Evolutionary conservation across 2,113 vertebrate species (phyloP).

Genomic region (Budorcas taxicolor): DNA sequence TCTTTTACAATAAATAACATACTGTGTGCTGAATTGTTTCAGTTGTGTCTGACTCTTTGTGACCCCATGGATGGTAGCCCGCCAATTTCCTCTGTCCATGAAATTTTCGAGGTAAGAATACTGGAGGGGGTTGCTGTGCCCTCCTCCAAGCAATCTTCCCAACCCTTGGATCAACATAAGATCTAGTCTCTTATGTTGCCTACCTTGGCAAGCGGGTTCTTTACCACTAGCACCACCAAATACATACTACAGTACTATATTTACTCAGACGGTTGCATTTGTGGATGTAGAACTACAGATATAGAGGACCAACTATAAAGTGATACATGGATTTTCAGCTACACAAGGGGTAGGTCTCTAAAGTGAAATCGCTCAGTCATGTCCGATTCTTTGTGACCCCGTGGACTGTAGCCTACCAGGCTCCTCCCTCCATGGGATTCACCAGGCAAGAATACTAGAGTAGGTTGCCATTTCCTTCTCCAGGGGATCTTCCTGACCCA

Average conservation of each 20-base stretch:
- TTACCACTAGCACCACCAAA: not conserved
- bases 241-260: not conserved
- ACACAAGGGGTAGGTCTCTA: not conserved
- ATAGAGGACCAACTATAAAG: not conserved
- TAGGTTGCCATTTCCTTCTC: not conserved
- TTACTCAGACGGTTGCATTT: not conserved
- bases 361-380: accelerated
- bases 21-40: not conserved
- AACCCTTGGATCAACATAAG: not conserved
- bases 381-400: accelerated
- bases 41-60: not conserved
- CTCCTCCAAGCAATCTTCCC: not conserved
- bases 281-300: not conserved
- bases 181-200: not conserved
- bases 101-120: not conserved
- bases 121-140: not conserved
- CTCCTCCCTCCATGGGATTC: not conserved
- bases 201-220: accelerated
- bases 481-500: not conserved
- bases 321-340: not conserved
- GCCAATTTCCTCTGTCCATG: not conserved
- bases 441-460: not conserved
- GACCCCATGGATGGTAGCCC: accelerated
- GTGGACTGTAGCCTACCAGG: not conserved
- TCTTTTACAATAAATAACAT: not conserved